Conservation (phyloP, 1,140 invertebrate species). For the Tenebrio molitor region DNA sequence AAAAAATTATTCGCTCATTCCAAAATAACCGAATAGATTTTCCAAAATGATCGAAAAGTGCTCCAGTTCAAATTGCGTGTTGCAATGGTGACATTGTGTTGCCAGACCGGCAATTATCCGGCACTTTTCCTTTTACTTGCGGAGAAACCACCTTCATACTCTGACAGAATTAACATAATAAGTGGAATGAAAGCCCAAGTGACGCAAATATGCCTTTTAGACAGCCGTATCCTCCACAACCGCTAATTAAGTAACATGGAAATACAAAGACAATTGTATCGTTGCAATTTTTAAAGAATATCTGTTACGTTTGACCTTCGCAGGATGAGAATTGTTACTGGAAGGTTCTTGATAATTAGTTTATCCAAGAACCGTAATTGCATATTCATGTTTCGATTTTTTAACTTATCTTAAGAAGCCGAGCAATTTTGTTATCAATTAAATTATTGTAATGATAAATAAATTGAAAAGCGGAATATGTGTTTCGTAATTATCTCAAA, state of each 20-base stretch:
- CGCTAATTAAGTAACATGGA: conserved; percentile 9
- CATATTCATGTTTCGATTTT: conserved; percentile 15
- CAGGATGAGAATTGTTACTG: conserved; percentile 15
- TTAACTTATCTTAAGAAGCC: conserved; percentile 44
- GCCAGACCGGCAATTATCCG: conserved; percentile 9
- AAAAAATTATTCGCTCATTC: background rate
- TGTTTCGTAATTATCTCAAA: too few species aligned
- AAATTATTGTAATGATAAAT: too few species aligned
- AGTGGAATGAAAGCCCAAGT: background rate
- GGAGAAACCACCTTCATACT: background rate
- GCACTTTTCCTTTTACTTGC: conserved; percentile 15
- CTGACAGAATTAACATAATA: background rate
- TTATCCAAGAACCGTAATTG: conserved; percentile 11
- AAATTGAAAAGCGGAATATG: too few species aligned
- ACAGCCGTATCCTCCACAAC: background rate
- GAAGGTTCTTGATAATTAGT: conserved; percentile 20
- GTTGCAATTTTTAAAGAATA: conserved; percentile 24
- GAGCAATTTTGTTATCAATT: too few species aligned
- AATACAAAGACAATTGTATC: conserved; percentile 5
- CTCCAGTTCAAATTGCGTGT: conserved; percentile 18
- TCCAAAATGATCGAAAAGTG: too few species aligned
- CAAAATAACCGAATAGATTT: too few species aligned
- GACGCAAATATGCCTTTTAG: conserved; percentile 6
- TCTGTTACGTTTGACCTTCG: background rate
- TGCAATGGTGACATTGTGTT: conserved; percentile 18